Conservation (phyloP, 2,113 vertebrate genomes). For the Phrynosoma blainvillii region DNA sequence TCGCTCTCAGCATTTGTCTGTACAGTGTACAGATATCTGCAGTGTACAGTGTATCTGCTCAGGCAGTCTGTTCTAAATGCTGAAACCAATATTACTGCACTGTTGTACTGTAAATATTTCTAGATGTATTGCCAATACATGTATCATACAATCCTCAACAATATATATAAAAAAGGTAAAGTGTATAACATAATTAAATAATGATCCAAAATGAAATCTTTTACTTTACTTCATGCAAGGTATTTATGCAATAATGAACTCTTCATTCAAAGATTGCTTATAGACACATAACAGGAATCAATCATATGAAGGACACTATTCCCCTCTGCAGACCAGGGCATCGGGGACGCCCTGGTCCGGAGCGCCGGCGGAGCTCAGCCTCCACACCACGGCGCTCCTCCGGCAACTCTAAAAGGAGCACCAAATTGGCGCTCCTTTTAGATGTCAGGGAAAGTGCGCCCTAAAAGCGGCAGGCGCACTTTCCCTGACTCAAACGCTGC, state of each 20-base stretch:
- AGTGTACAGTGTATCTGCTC: constrained; percentile 36
- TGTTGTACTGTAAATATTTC: constrained; percentile 7
- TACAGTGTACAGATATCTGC: background rate
- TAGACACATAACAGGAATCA: background rate
- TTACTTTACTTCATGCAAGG: constrained; percentile 16
- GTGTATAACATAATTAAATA: constrained; percentile 55
- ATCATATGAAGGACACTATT: background rate
- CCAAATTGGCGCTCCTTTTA: too few relatives aligned
- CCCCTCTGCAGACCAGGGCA: too few relatives aligned
- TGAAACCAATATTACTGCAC: background rate
- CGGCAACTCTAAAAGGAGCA: too few relatives aligned
- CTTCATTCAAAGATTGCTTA: background rate
- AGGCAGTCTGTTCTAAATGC: background rate
- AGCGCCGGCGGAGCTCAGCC: too few relatives aligned
- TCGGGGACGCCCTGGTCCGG: too few relatives aligned
- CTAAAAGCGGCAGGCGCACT: too few relatives aligned
- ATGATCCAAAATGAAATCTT: constrained; percentile 35
- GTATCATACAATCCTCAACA: constrained; percentile 64
- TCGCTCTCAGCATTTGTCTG: constrained; percentile 50
- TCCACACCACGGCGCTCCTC: too few relatives aligned
- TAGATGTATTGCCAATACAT: constrained; percentile 57
- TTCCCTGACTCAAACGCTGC: too few relatives aligned
- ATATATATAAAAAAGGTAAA: constrained; percentile 29
- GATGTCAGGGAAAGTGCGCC: too few relatives aligned
- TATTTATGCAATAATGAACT: constrained; percentile 16